Conservation (phyloP, 2,888 invertebrate species). For the Cosmorhoe ocellata region DNA sequence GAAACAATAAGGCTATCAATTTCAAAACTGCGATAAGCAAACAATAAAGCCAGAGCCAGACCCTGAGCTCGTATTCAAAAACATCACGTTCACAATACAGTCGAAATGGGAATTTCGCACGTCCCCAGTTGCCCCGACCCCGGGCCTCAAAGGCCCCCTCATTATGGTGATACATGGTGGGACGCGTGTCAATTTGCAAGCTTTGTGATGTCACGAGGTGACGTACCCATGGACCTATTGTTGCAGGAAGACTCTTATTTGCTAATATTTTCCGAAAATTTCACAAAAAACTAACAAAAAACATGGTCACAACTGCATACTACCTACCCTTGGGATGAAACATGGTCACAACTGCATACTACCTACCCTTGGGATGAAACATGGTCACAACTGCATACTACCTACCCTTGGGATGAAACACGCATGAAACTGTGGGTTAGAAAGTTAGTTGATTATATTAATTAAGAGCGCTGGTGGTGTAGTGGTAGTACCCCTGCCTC, state of each 20-base stretch:
- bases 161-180: constrained; percentile 27
- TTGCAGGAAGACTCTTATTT: background rate
- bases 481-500: too few species aligned
- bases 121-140: constrained; percentile 1
- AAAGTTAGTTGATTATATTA: too few species aligned
- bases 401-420: too few species aligned
- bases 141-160: constrained; percentile 15
- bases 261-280: too few species aligned
- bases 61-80: constrained; percentile 5
- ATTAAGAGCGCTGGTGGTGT: too few species aligned
- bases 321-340: too few species aligned
- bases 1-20: background rate
- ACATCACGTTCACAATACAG: constrained; percentile 13
- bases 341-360: too few species aligned
- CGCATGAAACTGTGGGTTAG: too few species aligned
- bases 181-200: constrained; percentile 37
- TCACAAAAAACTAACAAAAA: too few species aligned
- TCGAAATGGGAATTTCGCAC: constrained; percentile 7
- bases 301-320: too few species aligned
- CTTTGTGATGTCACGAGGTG: constrained; percentile 15
- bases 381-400: too few species aligned
- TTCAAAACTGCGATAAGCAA: background rate
- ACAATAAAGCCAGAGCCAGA: background rate
- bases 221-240: background rate
- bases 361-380: too few species aligned